Evolutionary conservation across 2,888 invertebrate genomes (phyloP), one percentile per base, ranked within the genome.

Genomic region (Cheilosia soror): DNA sequence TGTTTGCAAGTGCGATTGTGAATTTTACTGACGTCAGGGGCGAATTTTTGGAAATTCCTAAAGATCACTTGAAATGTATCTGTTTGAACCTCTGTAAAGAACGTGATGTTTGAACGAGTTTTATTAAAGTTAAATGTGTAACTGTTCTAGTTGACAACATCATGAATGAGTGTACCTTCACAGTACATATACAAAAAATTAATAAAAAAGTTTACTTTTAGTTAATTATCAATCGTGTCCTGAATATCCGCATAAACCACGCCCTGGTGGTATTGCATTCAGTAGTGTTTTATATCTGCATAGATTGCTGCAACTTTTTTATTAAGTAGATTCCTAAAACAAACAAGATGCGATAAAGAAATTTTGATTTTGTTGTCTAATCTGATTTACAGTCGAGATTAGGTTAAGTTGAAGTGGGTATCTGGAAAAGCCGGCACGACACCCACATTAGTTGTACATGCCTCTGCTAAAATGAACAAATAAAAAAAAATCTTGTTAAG

Each of bases 1-100:
- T 55, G 42, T 55, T 6, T 55, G 29, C 42, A 33, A 25, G 33
- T 13, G 29, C 5, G 58, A 72, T 63, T 62, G 51, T 42, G 60
- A 20, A 51, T 72, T 72, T 29, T 29, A 42, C 40, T 62, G 40
- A 72, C 62, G 51, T 72, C 51, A 51, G 31, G 13, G 9, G 20
- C 25, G 2, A 25, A 40, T 58, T 13, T 33, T 37, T 33, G 37
- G 20, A 25, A 58, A 58, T 58, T 40, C 37, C 58, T 37, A 2
- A 58, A 37, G 27, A n/a, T 51, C 51, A 9, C 27, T 29, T 40
- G 40, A 15, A n/a, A n/a, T n/a, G n/a, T 58, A 37, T 58, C 20
- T 9, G 4, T 51, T 51, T 51, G 51, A 27, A 27, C 25, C 51
- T 20, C 20, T 47, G 44, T n/a, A 44, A 44, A 5, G 44, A 2